These are phyloP conservation scores for Aspidoscelis tigris DNA, from an alignment of 2,113 vertebrate species.

Conservation along the genomic window DNA sequence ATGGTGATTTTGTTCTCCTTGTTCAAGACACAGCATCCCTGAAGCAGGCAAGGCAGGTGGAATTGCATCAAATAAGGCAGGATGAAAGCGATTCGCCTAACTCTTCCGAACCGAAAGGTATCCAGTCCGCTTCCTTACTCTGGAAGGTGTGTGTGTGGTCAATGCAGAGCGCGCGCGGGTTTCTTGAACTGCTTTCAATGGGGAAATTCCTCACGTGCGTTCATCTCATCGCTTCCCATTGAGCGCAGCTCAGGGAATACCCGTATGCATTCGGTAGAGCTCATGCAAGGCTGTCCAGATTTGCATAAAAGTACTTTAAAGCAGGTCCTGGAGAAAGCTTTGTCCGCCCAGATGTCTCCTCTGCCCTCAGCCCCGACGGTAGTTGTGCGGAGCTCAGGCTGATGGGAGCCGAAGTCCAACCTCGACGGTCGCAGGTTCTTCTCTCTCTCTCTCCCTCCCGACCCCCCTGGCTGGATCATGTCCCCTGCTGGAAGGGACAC, in stretches of 20 bases:
- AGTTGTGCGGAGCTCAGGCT: background rate
- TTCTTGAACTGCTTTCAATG: background rate
- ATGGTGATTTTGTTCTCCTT: background rate
- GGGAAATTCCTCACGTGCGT: background rate
- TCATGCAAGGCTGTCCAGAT: background rate
- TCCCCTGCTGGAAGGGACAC: background rate
- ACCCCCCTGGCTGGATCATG: background rate
- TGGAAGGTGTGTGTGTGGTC: too few relatives aligned
- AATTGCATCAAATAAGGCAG: background rate
- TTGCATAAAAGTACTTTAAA: too few relatives aligned
- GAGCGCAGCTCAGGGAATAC: background rate
- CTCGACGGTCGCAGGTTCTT: background rate
- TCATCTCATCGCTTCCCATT: too few relatives aligned
- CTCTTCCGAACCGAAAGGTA: too few relatives aligned
- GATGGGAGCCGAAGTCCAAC: background rate
- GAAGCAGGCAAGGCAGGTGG: background rate
- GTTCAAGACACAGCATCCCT: background rate
- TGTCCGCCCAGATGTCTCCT: background rate
- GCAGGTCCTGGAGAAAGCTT: too few relatives aligned
- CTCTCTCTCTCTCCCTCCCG: background rate
- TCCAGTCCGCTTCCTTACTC: background rate
- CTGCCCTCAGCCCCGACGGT: background rate
- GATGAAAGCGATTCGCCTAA: too few relatives aligned
- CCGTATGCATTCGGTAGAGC: background rate
- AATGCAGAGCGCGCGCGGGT: too few relatives aligned